Conservation (phyloP, 1,140 invertebrate species). For the Agraylea sexmaculata region DNA sequence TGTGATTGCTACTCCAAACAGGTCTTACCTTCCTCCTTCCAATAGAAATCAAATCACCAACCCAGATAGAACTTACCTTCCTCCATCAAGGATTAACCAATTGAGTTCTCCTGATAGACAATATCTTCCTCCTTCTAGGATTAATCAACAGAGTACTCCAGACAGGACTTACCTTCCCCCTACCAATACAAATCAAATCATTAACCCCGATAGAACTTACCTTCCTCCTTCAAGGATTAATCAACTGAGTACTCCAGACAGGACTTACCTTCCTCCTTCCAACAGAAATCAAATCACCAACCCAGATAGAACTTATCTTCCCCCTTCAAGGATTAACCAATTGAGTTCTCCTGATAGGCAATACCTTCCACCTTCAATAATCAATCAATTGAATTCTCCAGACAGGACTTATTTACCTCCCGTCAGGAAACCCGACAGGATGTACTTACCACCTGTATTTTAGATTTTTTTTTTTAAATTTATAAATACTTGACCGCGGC, state of each 20-base stretch:
- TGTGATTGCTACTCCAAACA: not conserved
- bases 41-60: not conserved
- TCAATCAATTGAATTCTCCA: too few relatives aligned
- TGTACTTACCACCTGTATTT: too few relatives aligned
- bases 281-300: too few relatives aligned
- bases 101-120: not conserved
- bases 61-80: not conserved
- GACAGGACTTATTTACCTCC: constrained; percentile 5
- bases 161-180: not conserved
- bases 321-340: not conserved
- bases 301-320: not conserved
- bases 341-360: not conserved
- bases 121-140: not conserved
- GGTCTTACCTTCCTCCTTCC: constrained; percentile 1
- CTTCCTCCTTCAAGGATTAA: not conserved
- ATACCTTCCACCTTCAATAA: too few relatives aligned
- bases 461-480: too few relatives aligned
- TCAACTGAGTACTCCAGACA: not conserved
- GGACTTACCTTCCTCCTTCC: constrained; percentile 3
- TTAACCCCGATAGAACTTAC: not conserved
- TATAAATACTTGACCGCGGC: too few relatives aligned
- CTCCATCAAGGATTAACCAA: not conserved
- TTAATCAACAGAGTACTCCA: not conserved
- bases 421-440: too few relatives aligned
- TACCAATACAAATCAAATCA: not conserved